phyloP scores from a whole-genome alignment of 1,140 invertebrate species.

The Maconellicoccus hirsutus region DNA sequence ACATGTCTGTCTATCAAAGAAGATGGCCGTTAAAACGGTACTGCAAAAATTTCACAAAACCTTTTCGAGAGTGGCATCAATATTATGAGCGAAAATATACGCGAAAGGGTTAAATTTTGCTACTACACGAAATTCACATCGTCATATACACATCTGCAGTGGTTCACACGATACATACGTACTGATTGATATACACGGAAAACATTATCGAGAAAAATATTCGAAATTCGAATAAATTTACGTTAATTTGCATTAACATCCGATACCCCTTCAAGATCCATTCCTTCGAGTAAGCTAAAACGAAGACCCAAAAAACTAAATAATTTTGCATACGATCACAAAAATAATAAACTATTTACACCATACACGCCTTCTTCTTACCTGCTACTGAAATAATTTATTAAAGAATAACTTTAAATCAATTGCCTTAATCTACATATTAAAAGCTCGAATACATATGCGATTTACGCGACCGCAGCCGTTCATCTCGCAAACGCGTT shows the following conservation, averaged over 20 bases:
- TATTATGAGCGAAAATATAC: not conserved
- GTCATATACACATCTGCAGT: not conserved
- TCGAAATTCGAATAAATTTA: slow-evolving; percentile 1
- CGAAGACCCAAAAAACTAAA: not conserved
- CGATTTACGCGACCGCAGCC: not conserved
- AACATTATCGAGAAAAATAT: not conserved
- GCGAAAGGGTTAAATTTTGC: too few relatives aligned
- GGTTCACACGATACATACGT: not conserved
- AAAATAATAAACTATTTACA: not conserved
- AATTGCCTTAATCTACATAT: not conserved
- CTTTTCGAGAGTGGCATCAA: too few relatives aligned
- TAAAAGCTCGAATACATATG: not conserved
- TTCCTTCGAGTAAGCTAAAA: not conserved
- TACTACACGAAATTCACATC: not conserved
- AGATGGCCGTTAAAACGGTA: too few relatives aligned
- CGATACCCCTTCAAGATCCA: not conserved
- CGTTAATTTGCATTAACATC: not conserved
- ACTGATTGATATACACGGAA: not conserved
- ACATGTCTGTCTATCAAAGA: too few relatives aligned
- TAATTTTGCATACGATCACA: not conserved
- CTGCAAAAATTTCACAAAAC: too few relatives aligned
- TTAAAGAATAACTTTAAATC: not conserved
- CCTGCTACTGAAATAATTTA: not conserved
- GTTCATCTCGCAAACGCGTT: not conserved
- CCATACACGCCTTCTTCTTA: not conserved